A percentile compares a stretch with the other conserved stretches of the same genome.
Conservation (phyloP, 1,140 invertebrate genomes). For the Hormaphis cornu region DNA sequence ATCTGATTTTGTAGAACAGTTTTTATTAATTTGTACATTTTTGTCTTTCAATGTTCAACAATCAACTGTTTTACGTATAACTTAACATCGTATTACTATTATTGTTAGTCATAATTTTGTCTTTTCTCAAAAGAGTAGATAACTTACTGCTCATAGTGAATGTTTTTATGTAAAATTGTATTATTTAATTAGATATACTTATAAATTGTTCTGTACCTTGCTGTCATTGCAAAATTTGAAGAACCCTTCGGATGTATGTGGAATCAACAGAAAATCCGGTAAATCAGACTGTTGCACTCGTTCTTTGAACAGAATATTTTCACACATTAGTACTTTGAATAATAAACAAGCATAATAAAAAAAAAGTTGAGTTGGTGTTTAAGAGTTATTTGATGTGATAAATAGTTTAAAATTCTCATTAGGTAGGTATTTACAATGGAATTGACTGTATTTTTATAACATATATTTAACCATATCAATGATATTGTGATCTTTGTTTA, state of each 20-base stretch:
- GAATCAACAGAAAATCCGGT: conserved; percentile 13
- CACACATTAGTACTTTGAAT: too few species aligned
- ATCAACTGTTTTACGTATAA: neutral
- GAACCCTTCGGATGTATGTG: neutral
- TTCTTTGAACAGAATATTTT: too few species aligned
- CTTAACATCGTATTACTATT: neutral
- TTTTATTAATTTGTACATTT: neutral
- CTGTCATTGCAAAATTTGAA: neutral
- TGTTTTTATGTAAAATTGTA: neutral
- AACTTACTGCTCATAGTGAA: neutral
- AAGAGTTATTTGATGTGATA: too few species aligned
- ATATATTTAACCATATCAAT: too few species aligned
- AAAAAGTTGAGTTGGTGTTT: too few species aligned
- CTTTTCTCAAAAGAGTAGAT: neutral
- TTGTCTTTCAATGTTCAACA: neutral
- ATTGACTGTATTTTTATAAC: too few species aligned
- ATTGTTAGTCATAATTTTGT: neutral
- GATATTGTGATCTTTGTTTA: too few species aligned
- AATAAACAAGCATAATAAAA: too few species aligned
- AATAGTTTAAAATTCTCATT: too few species aligned
- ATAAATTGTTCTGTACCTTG: neutral
- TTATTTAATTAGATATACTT: neutral
- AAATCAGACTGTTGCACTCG: too few species aligned
- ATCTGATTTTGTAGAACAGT: conserved; percentile 2
- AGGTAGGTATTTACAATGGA: too few species aligned